Evolutionary conservation across 2,888 invertebrate species (phyloP), one percentile per base, ranked within the genome.

Genomic region (Cepaea hortensis): DNA sequence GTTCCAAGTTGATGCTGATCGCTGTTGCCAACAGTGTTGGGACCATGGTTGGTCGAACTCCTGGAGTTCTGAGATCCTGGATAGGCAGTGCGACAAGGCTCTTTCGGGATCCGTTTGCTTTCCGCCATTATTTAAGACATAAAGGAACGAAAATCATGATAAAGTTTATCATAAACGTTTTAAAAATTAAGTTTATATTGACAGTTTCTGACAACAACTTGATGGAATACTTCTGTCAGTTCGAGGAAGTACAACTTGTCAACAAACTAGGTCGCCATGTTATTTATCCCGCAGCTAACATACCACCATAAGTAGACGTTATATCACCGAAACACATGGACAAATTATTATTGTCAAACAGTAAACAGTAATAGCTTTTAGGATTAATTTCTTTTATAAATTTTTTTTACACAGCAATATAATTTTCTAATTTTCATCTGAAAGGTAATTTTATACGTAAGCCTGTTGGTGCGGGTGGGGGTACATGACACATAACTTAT

Each of bases 201-300:
- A 55, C 11, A 55, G 55, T 55, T 55, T 55, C 55, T 55, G 55
- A 55, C 55, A 55, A 6, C 55, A 55, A 11, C 55, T 55, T 6
- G 55, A 11, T 55, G 55, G 11, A 55, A 55, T 55, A 55, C 11
- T 50, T 77, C 23, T 23, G 55, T 62, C n/a, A 70, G 35, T 76
- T 85, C n/a, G 61, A 84, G 77, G 77, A 55, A 70, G 70, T 46
- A 50, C n/a, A 68, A 68, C 73, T 84, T 87, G 87, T 87, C 87
- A 87, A 87, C 87, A 87, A 84, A 84, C 84, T 84, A 72, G 62
- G 87, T 84, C 84, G 87, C 87, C 87, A 87, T 87, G 84, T 73
- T 86, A 68, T 73, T 23, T 65, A 77, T 73, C 65, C 83, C 83
- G 85, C 81, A 85, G 46, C 5, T 48, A 85, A 55, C 23, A 46